phyloP scores from a whole-genome alignment of 1,140 invertebrate genomes.

The Euura lappo region DNA sequence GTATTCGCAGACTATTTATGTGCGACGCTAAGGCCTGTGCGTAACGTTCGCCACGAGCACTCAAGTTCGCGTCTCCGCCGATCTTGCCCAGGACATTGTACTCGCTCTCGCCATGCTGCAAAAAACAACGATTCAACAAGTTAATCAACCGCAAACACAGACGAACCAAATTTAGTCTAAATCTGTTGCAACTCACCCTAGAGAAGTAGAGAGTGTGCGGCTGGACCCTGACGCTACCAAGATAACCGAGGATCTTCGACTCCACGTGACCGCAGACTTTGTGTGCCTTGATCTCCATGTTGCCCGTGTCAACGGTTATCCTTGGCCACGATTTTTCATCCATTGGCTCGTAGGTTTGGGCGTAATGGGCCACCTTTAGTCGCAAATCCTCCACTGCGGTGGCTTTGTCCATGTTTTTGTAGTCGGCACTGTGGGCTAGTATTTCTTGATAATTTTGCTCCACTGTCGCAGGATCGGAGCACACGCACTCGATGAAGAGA shows the following conservation, averaged over 20 bases:
- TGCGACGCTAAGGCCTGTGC: constrained; percentile 76
- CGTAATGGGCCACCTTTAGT: constrained; percentile 86
- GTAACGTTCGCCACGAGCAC: constrained; percentile 80
- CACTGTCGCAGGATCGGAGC: constrained; percentile 81
- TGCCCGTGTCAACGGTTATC: constrained; percentile 77
- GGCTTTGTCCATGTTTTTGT: constrained; percentile 77
- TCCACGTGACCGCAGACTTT: constrained; percentile 74
- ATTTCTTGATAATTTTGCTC: constrained; percentile 91
- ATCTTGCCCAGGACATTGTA: constrained; percentile 91
- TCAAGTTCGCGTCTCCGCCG: constrained; percentile 87
- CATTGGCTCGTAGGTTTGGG: constrained; percentile 79
- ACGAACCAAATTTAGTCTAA: constrained; percentile 8
- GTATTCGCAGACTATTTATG: constrained; percentile 72
- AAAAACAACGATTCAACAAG: not conserved
- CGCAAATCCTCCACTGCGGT: constrained; percentile 82
- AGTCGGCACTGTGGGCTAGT: constrained; percentile 89
- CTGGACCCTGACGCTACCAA: constrained; percentile 76
- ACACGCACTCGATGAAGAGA: constrained; percentile 92
- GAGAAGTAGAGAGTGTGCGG: constrained; percentile 79
- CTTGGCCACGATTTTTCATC: constrained; percentile 62
- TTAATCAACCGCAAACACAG: no score
- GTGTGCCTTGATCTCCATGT: constrained; percentile 66
- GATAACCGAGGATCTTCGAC: constrained; percentile 76
- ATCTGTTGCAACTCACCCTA: constrained; percentile 61
- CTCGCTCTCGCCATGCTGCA: constrained; percentile 90